Conservation (phyloP, 2,797 vertebrate species). For the Tarsius wallacei region DNA sequence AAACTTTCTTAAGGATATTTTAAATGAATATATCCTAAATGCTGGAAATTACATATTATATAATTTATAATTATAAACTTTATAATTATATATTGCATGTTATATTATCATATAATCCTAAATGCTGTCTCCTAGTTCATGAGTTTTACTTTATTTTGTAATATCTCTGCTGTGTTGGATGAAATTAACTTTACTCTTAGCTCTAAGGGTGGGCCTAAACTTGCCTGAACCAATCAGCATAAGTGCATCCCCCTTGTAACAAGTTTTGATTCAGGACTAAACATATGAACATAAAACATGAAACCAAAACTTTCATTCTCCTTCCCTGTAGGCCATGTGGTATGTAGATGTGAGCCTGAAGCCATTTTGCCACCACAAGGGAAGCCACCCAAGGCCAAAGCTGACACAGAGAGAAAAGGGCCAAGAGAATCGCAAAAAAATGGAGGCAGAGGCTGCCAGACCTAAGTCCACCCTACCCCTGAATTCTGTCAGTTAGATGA, state of each 20-base stretch:
- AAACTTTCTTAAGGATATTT: not conserved
- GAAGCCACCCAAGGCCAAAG: not conserved
- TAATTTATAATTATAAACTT: too few species aligned
- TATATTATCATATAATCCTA: not conserved
- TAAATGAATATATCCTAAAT: not conserved
- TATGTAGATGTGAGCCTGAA: not conserved
- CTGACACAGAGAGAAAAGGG: not conserved
- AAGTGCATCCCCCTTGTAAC: not conserved
- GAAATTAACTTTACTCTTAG: not conserved
- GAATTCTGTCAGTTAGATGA: not conserved
- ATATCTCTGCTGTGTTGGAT: not conserved
- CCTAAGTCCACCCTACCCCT: not conserved
- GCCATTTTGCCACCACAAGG: not conserved
- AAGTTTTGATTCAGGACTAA: not conserved
- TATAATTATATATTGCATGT: too few species aligned
- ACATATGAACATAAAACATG: not conserved
- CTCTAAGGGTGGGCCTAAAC: not conserved
- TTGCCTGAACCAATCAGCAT: not conserved
- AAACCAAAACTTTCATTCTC: conserved; percentile 30
- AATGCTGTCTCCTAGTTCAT: not conserved
- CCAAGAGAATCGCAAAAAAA: not conserved
- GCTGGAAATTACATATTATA: too few species aligned
- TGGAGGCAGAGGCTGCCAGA: not conserved
- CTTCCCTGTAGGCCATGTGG: not conserved
- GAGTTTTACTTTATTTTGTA: not conserved